These are phyloP conservation scores for Harpegnathos saltator DNA, from an alignment of 1,140 invertebrate species.

Conservation along the genomic window DNA sequence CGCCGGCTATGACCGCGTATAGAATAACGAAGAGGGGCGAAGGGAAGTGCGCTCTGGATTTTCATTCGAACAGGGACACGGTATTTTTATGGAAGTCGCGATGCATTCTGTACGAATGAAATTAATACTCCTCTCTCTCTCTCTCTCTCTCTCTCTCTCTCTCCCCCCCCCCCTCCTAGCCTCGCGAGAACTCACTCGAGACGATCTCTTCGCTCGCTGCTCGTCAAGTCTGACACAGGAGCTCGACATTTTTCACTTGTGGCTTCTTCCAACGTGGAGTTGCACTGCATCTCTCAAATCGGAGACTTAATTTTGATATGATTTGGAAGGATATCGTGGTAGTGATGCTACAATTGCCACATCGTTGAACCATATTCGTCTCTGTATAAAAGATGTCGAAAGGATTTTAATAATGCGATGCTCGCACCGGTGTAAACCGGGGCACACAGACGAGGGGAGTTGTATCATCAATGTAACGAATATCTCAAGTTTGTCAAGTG, in stretches of 20 bases:
- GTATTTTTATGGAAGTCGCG: slow-evolving; percentile 24
- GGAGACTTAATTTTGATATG: too few relatives aligned
- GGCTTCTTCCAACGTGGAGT: too few relatives aligned
- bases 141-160: too few relatives aligned
- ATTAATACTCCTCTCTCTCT: slow-evolving; percentile 39
- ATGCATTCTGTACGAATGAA: slow-evolving; percentile 6
- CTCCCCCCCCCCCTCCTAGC: too few relatives aligned
- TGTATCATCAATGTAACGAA: slow-evolving; percentile 62
- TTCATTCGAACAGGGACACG: slow-evolving; percentile 25
- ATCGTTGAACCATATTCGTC: too few relatives aligned
- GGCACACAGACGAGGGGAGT: background rate
- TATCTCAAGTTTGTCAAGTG: slow-evolving; percentile 35
- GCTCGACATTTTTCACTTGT: background rate
- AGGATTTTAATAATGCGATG: background rate
- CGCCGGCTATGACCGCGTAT: background rate
- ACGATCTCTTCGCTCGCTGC: background rate
- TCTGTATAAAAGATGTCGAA: too few relatives aligned
- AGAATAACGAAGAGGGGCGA: slow-evolving; percentile 46
- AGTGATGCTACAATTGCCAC: too few relatives aligned
- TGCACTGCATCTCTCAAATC: too few relatives aligned
- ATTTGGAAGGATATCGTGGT: too few relatives aligned
- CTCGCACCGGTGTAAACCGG: background rate
- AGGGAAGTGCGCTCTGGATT: slow-evolving; percentile 21
- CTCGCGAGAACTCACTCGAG: too few relatives aligned
- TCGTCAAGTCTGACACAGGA: slow-evolving; percentile 2